Evolutionary conservation across 2,797 vertebrate species (phyloP), one percentile per base, ranked within the genome.

Genomic region (Leucoraja ocellata): DNA sequence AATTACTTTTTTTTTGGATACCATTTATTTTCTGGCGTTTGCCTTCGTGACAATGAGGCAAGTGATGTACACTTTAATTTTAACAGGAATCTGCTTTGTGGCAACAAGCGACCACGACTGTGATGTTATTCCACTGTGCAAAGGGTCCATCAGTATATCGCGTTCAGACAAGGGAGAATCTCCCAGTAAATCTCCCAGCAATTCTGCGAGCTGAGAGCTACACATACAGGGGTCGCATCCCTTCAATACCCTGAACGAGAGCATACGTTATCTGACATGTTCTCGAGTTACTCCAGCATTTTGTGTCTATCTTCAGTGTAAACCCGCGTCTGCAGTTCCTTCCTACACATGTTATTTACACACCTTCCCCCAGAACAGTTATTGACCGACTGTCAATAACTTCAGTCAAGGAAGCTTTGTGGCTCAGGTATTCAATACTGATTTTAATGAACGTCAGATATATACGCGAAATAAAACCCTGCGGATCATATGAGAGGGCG

Each of bases 1-100:
- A 74, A 92, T 92, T 92, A 54, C 90, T 92, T 88, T 88, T 65
- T 88, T 61, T 71, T 65, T 65, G 71, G 90, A 92, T 54, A 74
- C 71, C 28, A 76, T 58, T 74, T 71, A 4, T 39, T 91, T 32
- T 80, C 46, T 54, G 71, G 68, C 90, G 6, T 73, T 74, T 46
- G 16, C 68, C 39, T 74, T 76, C 25, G 46, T 14, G 68, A 74
- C 36, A 76, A 46, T 58, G 23, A 92, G 58, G 23, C 21, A 16
- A 36, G 63, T 36, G 32, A 88, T 5, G 84, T 65, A 36, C n/a
- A 88, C 2, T 88, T 36, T 88, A 18, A 36, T 63, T 65, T 2
- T 61, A 46, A 2, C 68, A 71, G 63, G 8, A 68, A 23, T 71
- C n/a, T 39, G 61, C 32, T 71, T 39, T 39, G 68, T 91, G 32